Evolutionary conservation across 2,888 invertebrate species (phyloP).

Genomic region (Lampropteryx suffumata): DNA sequence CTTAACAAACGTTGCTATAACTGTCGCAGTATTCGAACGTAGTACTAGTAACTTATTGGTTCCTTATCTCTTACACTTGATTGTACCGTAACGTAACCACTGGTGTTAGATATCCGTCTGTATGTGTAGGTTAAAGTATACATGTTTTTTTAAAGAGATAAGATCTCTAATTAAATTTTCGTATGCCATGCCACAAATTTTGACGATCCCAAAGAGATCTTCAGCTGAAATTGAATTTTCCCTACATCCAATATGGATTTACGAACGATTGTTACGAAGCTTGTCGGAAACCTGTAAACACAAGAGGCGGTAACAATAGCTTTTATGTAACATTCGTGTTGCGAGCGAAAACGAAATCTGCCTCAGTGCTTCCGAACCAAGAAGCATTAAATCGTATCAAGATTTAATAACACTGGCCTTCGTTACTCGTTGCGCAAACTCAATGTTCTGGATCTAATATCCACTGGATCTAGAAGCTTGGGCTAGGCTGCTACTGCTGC

Average conservation of each 20-base stretch:
- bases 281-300: slow-evolving; percentile 33
- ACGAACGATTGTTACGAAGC: slow-evolving; percentile 51
- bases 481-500: no score
- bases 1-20: no score
- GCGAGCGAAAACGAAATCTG: slow-evolving; percentile 59
- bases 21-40: no score
- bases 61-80: no score
- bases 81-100: no score
- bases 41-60: no score
- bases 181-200: background rate
- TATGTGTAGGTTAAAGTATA: no score
- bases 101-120: no score
- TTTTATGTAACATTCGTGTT: slow-evolving; percentile 62
- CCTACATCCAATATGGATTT: slow-evolving; percentile 30
- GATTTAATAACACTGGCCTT: slow-evolving; percentile 50
- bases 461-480: slow-evolving; percentile 9
- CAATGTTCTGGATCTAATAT: slow-evolving; percentile 27
- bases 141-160: no score
- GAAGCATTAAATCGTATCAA: slow-evolving; percentile 55
- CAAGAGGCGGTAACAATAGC: slow-evolving; percentile 51
- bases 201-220: background rate
- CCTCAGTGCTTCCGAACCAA: slow-evolving; percentile 48
- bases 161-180: no score
- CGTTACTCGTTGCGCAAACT: slow-evolving; percentile 43
- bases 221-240: slow-evolving; percentile 36